phyloP scores from a whole-genome alignment of 2,797 vertebrate species.

The Molossus alvarezi region DNA sequence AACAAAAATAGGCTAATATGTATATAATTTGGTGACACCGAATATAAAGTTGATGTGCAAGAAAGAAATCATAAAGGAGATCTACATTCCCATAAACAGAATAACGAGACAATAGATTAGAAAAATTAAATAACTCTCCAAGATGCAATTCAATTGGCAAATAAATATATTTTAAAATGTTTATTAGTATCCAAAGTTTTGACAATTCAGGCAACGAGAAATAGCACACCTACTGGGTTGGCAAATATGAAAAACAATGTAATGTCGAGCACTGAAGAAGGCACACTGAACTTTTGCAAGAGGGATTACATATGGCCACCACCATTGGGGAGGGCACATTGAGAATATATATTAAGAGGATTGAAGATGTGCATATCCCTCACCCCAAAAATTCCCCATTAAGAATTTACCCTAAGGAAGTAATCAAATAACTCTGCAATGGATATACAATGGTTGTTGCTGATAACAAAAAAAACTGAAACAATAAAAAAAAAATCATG shows the following conservation, averaged over 20 bases:
- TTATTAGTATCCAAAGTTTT: background rate
- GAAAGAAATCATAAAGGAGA: background rate
- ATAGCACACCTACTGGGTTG: background rate
- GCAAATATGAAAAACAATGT: background rate
- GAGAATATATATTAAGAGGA: background rate
- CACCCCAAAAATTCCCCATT: background rate
- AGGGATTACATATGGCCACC: background rate
- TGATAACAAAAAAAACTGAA: background rate
- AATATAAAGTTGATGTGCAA: conserved; percentile 8
- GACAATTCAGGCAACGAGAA: background rate
- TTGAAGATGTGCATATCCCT: background rate
- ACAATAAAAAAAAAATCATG: background rate
- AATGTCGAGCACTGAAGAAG: background rate
- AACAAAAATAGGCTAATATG: background rate
- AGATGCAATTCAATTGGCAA: background rate
- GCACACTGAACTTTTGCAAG: background rate
- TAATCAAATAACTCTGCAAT: background rate
- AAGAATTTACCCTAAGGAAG: conserved; percentile 33
- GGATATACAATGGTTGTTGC: background rate
- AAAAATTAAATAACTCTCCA: conserved; percentile 32
- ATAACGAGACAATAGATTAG: background rate
- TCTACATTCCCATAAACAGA: conserved; percentile 7
- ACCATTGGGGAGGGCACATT: background rate
- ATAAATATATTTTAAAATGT: background rate
- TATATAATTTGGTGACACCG: background rate